Evolutionary conservation across 2,113 vertebrate species (phyloP).

Genomic region (Clupea harengus): DNA sequence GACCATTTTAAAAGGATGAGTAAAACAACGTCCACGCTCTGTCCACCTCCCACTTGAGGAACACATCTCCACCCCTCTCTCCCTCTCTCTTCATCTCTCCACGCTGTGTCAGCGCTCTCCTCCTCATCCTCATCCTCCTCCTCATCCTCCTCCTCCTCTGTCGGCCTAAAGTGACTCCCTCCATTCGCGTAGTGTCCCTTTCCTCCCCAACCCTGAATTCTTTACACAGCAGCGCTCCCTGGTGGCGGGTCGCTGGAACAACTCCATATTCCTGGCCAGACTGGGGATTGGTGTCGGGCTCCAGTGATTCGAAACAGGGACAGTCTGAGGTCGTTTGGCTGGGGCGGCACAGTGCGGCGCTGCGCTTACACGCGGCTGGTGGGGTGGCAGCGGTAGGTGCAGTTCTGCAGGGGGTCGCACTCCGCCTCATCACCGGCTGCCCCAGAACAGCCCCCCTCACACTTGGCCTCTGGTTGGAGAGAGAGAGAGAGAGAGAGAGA

Average conservation of each 20-base stretch:
- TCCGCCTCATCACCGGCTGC: constrained; percentile 53
- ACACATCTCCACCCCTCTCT: constrained; percentile 32
- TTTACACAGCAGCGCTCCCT: constrained; percentile 67
- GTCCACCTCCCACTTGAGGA: constrained; percentile 51
- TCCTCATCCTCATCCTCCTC: constrained; percentile 41
- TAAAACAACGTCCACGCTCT: constrained; percentile 62
- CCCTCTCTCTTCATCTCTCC: not conserved
- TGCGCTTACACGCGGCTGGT: constrained; percentile 71
- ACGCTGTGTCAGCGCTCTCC: constrained; percentile 31
- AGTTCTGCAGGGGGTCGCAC: constrained; percentile 61
- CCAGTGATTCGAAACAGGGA: constrained; percentile 66
- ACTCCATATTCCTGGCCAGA: constrained; percentile 70
- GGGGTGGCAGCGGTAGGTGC: constrained; percentile 69
- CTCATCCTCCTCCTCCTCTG: constrained; percentile 33
- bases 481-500: constrained; percentile 4
- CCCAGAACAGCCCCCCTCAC: constrained; percentile 68
- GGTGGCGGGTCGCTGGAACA: constrained; percentile 68
- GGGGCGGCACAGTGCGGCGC: constrained; percentile 32
- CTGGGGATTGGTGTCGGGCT: constrained; percentile 63
- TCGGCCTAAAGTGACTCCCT: constrained; percentile 55
- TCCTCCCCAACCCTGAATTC: constrained; percentile 58
- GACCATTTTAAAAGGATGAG: constrained; percentile 51
- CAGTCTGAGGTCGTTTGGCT: constrained; percentile 46
- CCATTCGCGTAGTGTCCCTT: constrained; percentile 53
- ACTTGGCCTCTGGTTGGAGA: constrained; percentile 53